These are phyloP conservation scores for Toxostoma redivivum DNA, from an alignment of 2,113 vertebrate species.

Conservation along the genomic window DNA sequence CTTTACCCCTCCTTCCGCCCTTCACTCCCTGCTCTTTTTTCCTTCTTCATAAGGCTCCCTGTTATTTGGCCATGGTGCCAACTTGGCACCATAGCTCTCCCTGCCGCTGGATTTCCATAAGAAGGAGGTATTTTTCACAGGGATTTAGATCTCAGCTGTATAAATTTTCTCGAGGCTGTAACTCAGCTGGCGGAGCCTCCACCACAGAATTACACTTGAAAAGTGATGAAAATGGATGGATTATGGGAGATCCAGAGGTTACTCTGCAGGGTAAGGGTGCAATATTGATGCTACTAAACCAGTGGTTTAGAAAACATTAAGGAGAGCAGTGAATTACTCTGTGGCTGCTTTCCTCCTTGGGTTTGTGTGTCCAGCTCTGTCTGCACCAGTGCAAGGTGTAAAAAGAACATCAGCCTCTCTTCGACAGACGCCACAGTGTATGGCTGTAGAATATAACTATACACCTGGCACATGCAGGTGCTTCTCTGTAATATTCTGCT, in stretches of 20 bases:
- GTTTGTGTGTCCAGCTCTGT: neutral
- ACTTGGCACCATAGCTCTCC: slow-evolving; percentile 33
- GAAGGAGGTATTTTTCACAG: slow-evolving; percentile 42
- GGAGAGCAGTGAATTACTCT: neutral
- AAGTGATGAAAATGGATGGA: neutral
- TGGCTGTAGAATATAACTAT: neutral
- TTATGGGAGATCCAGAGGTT: neutral
- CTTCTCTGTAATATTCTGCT: neutral
- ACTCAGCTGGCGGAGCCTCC: neutral
- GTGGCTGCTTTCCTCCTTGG: neutral
- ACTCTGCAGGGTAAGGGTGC: neutral
- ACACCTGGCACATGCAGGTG: neutral
- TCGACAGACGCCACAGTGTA: neutral
- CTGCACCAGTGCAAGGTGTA: neutral
- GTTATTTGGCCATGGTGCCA: slow-evolving; percentile 31
- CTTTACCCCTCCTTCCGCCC: neutral
- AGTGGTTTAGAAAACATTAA: neutral
- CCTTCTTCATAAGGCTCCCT: slow-evolving; percentile 42
- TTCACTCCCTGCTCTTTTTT: slow-evolving; percentile 34
- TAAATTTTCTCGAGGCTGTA: slow-evolving; percentile 31
- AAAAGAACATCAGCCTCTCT: neutral
- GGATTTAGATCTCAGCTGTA: slow-evolving; percentile 57
- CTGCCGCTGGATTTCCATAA: slow-evolving; percentile 49
- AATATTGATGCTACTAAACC: neutral
- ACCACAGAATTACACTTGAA: neutral